Evolutionary conservation across 92 coral and sea anemone genomes (phyloP).

Genomic region (Heteractis magnifica): DNA sequence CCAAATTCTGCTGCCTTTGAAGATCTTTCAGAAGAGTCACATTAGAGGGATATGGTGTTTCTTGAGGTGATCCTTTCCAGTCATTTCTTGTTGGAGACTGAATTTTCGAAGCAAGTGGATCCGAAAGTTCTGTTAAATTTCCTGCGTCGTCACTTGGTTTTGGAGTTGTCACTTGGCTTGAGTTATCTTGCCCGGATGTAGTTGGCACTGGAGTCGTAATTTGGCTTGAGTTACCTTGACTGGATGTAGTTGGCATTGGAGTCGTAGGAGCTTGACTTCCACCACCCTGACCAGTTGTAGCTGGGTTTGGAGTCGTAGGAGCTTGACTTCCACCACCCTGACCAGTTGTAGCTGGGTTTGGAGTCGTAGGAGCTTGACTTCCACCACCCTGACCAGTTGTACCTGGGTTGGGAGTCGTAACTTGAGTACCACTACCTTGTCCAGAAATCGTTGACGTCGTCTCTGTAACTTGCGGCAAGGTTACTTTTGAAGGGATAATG

Average conservation of each 20-base stretch:
- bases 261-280: background rate
- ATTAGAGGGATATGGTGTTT: background rate
- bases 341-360: background rate
- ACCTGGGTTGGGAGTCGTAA: background rate
- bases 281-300: background rate
- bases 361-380: background rate
- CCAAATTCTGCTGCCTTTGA: background rate
- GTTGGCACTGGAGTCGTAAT: background rate
- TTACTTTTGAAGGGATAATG: background rate
- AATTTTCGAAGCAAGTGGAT: background rate
- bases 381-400: background rate
- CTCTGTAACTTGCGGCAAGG: background rate
- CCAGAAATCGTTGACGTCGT: background rate
- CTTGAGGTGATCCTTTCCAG: background rate
- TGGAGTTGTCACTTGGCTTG: background rate
- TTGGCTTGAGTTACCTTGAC: background rate
- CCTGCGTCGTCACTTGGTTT: background rate
- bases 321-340: background rate
- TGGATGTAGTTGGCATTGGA: background rate
- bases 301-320: background rate
- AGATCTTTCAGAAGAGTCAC: background rate
- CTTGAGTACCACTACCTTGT: background rate
- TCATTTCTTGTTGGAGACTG: background rate
- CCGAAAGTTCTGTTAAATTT: background rate
- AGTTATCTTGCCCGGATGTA: background rate